Evolutionary conservation across 2,888 invertebrate species (phyloP), one percentile per base, ranked within the genome.

Genomic region (Gonocerus acuteangulatus): DNA sequence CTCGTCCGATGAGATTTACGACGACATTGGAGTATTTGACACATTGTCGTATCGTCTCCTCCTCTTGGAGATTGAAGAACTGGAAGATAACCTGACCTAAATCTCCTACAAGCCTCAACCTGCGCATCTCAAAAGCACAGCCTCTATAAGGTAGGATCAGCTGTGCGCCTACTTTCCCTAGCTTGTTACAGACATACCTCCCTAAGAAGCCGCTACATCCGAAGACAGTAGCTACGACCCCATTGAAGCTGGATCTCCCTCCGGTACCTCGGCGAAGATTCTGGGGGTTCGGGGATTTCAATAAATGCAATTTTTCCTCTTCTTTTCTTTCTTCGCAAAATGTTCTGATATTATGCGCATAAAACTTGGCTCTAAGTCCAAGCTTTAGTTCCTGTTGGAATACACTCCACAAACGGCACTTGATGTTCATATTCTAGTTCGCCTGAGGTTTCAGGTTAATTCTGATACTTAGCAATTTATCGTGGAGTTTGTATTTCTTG

Each of bases 1-100:
- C 90, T 39, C 89, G 80, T 2, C 97, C 96, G 66, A 99, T 81
- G 62, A 96, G 78, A 74, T 99, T 99, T 67, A 99, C 84, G 1
- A 97, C 99, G 51, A 97, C 92, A 78, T 97, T 95, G 1, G 97
- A 97, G 77, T 99, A 89, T 71, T 88, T 87, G 42, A 99, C 83
- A 9, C 87, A 86, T 70, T 86, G 87, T 1, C 82, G 79, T 69
- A 99, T 86, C 0, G 89, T 84, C 32, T 87, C 87, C 67, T 95
- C 91, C 78, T 97, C 94, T 44, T 81, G 76, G 48, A 97, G 72
- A 71, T 94, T 75, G 74, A 82, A 95, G 11, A 89, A 91, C 71
- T 89, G 84, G 71, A 93, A 96, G 9, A 93, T 78, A 7, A 96
- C 86, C 79, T 97, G 97, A 1, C 97, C 99, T 66, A 99, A 80